A percentile compares a stretch with the other conserved stretches of the same genome.
Conservation (phyloP, 2,113 vertebrate species). For the Oreotrochilus melanogaster region DNA sequence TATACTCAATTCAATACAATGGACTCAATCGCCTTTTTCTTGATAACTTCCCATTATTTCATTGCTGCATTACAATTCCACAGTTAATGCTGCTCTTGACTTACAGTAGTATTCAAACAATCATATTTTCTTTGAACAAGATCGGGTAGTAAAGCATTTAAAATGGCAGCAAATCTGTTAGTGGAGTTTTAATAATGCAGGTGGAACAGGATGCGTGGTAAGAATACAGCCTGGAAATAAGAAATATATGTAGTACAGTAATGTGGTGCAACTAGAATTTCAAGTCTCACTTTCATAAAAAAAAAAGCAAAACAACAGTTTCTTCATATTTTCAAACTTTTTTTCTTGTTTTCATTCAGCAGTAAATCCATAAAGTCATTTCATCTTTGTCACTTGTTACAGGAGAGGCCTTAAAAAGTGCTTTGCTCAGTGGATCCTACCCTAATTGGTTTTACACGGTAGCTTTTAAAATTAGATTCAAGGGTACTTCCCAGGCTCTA, state of each 20-base stretch:
- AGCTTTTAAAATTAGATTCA: slow-evolving; percentile 70
- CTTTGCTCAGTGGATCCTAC: background rate
- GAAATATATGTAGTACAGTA: background rate
- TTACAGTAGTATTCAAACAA: background rate
- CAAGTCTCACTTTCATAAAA: background rate
- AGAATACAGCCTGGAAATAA: background rate
- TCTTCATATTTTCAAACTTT: background rate
- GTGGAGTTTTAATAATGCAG: background rate
- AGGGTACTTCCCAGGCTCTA: slow-evolving; percentile 62
- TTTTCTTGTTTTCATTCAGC: background rate
- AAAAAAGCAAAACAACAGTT: background rate
- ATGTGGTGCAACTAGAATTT: background rate
- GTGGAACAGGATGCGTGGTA: background rate
- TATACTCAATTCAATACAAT: background rate
- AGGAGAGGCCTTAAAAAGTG: slow-evolving; percentile 34
- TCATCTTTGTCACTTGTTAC: slow-evolving; percentile 6
- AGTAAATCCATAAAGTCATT: background rate
- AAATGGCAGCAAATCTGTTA: background rate
- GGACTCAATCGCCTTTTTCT: background rate
- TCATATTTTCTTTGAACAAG: background rate
- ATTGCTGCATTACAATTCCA: background rate
- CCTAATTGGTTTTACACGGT: slow-evolving; percentile 64
- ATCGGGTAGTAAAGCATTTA: background rate
- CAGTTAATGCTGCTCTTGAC: background rate
- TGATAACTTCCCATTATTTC: background rate